Evolutionary conservation across 1,140 invertebrate genomes (phyloP).

Genomic region (Eurosta solidaginis): DNA sequence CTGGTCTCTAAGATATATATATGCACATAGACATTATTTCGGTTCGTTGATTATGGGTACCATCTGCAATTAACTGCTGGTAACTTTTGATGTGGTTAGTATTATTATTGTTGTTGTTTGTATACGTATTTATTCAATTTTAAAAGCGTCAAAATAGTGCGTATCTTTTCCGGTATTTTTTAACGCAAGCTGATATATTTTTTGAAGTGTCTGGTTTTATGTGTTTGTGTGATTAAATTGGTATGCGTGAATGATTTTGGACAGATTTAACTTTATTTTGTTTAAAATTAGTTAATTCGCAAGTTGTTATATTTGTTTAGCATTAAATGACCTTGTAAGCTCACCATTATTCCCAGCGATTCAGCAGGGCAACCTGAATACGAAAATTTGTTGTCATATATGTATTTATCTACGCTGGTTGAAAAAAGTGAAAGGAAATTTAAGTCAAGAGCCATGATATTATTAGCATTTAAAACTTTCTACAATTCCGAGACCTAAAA

Average conservation of each 20-base stretch:
- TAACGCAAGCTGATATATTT: neutral
- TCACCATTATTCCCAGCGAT: slow-evolving; percentile 36
- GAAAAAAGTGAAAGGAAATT: neutral
- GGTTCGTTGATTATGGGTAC: neutral
- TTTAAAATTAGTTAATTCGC: neutral
- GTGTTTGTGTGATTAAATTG: neutral
- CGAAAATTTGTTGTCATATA: too few relatives aligned
- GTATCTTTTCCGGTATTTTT: slow-evolving; percentile 30
- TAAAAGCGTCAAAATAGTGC: neutral
- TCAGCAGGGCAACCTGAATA: neutral
- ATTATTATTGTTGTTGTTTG: neutral
- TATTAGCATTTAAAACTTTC: too few relatives aligned
- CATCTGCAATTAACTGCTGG: neutral
- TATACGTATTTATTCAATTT: neutral
- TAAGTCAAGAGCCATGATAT: too few relatives aligned
- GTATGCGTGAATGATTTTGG: slow-evolving; percentile 41
- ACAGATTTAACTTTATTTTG: neutral
- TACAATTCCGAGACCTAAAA: too few relatives aligned
- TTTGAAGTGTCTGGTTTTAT: slow-evolving; percentile 34
- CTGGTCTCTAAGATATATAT: too few relatives aligned
- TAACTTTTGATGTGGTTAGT: neutral
- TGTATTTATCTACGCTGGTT: neutral
- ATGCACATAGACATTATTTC: too few relatives aligned
- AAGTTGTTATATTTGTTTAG: too few relatives aligned
- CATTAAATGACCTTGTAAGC: slow-evolving; percentile 54